phyloP scores from a whole-genome alignment of 2,113 vertebrate species.

The Myrmecophaga tridactyla region DNA sequence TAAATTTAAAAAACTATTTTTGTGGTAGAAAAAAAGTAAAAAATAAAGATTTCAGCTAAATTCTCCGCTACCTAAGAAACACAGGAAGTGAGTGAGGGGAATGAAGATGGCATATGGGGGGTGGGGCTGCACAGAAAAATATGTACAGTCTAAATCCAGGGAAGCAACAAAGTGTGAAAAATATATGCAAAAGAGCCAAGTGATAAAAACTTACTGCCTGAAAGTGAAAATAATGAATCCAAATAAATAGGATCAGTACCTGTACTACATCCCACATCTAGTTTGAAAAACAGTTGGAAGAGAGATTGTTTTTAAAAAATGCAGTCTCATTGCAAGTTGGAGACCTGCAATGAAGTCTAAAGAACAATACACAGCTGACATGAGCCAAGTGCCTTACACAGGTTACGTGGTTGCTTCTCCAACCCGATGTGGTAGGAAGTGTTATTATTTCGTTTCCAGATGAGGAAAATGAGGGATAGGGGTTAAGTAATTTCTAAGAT shows the following conservation, averaged over 20 bases:
- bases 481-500: background rate
- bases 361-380: background rate
- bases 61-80: background rate
- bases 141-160: background rate
- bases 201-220: background rate
- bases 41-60: background rate
- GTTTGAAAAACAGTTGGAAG: background rate
- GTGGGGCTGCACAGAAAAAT: background rate
- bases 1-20: background rate
- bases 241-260: background rate
- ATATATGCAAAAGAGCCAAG: background rate
- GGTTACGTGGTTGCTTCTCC: background rate
- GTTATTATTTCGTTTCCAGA: background rate
- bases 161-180: background rate
- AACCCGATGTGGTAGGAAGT: background rate
- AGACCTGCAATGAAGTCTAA: background rate
- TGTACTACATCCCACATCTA: background rate
- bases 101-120: background rate
- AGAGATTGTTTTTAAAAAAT: too few relatives aligned
- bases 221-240: background rate
- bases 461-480: background rate
- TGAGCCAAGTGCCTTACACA: rapidly evolving
- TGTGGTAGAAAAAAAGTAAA: background rate
- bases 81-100: background rate
- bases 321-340: background rate